phyloP scores from a whole-genome alignment of 2,797 vertebrate species.

The Pipistrellus pipistrellus region DNA sequence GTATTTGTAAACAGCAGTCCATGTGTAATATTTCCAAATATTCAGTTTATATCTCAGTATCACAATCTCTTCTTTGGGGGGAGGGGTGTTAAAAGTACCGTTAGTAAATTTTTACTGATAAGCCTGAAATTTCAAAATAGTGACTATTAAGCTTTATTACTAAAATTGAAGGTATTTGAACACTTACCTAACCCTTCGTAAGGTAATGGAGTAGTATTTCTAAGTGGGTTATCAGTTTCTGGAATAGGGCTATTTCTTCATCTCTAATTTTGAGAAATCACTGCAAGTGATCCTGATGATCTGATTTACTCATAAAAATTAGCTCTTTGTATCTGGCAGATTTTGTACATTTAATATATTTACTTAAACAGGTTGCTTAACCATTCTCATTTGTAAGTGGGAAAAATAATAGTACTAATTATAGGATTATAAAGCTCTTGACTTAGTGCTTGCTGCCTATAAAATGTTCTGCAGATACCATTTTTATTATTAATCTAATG shows the following conservation, averaged over 20 bases:
- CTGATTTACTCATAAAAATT: not conserved
- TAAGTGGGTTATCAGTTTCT: not conserved
- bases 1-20: not conserved
- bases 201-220: constrained; percentile 18
- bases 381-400: not conserved
- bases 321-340: not conserved
- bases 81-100: not conserved
- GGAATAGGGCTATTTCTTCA: not conserved
- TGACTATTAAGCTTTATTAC: not conserved
- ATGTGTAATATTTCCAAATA: not conserved
- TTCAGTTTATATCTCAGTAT: not conserved
- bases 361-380: not conserved
- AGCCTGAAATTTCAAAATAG: not conserved
- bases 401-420: not conserved
- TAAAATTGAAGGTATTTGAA: constrained; percentile 40
- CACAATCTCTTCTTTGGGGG: not conserved
- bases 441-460: not conserved
- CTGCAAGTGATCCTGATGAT: not conserved
- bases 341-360: not conserved
- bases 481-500: not conserved
- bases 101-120: constrained; percentile 8
- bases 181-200: not conserved
- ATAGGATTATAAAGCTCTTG: not conserved
- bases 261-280: constrained; percentile 26
- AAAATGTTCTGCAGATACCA: not conserved